These are phyloP conservation scores for Pammene aurita DNA, from an alignment of 2,888 invertebrate species.

Conservation along the genomic window DNA sequence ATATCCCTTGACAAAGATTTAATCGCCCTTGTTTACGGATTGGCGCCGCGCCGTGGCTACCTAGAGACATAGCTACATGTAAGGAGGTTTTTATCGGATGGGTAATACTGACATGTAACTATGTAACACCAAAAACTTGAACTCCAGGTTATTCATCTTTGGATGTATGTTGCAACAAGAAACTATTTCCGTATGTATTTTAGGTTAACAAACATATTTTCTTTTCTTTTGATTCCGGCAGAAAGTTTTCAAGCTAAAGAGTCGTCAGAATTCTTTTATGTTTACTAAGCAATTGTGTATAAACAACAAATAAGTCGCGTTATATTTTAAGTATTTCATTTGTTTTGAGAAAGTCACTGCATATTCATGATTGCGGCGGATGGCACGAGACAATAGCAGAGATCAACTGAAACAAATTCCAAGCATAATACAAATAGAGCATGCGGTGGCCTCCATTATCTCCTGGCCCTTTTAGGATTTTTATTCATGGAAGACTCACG, in stretches of 20 bases:
- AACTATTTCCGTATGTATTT: constrained; percentile 41
- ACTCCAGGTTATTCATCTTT: not conserved
- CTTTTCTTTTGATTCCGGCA: constrained; percentile 56
- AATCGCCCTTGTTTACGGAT: too few relatives aligned
- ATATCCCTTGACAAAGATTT: too few relatives aligned
- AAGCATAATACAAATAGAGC: constrained; percentile 55
- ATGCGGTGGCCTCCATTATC: constrained; percentile 24
- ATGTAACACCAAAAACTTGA: not conserved
- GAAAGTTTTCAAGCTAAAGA: constrained; percentile 55
- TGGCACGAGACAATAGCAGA: constrained; percentile 52
- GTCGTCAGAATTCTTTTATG: constrained; percentile 34
- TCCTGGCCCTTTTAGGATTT: constrained; percentile 4
- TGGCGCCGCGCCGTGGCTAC: too few relatives aligned
- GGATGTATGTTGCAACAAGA: constrained; percentile 14
- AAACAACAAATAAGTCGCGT: constrained; percentile 51
- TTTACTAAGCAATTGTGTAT: constrained; percentile 43
- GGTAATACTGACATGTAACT: too few relatives aligned
- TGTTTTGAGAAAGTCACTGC: constrained; percentile 66
- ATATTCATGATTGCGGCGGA: constrained; percentile 58
- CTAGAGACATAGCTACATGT: too few relatives aligned
- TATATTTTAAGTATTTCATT: constrained; percentile 51
- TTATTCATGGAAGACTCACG: not conserved
- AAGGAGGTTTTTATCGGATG: too few relatives aligned
- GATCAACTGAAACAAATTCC: constrained; percentile 60
- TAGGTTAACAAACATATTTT: constrained; percentile 54